Evolutionary conservation across 2,113 vertebrate species (phyloP), one percentile per base, ranked within the genome.

Genomic region (Archocentrus centrarchus): DNA sequence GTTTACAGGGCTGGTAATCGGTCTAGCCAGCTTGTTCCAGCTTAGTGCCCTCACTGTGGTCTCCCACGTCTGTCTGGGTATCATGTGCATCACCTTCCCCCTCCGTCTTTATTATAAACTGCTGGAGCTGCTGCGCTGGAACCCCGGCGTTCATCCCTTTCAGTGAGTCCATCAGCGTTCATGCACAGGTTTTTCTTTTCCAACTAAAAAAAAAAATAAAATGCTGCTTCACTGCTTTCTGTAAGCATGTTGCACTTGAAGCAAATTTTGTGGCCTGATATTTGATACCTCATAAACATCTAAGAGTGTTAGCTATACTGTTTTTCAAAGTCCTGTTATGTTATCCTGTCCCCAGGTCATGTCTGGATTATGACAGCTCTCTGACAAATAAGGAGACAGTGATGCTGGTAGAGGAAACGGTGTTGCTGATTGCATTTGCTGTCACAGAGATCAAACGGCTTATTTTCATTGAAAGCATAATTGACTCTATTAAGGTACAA

Each of bases 401-500:
- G 73, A 93, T 85, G 59, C 81, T 97, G 79, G 96, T 97, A 0
- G 95, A 96, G 86, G 93, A 95, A 81, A 91, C 95, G 18, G 94
- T 97, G 79, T 92, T 95, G 30, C 90, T 94, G 3, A 75, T 96
- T 2, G 94, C 95, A 1, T 95, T 95, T 1, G 93, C 93, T 0
- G 58, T 95, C 64, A 95, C 93, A 2, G 95, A 97, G 86, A 90
- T 98, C 66, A 95, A 97, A 79, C 96, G 97, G 57, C 97, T 98
- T 80, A 93, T 98, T 86, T 97, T 98, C 63, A 96, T 98, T 1
- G 96, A 96, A 17, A 97, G 95, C 84, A 66, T 97, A 11, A 81
- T 96, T 17, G 97, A 98, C 90, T 98, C 98, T 5, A 89, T 98
- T 58, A 99, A 99, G 97, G 98, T 98, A 15, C 47, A 86, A 73